These are phyloP conservation scores for Lamellibrachia satsuma DNA, from an alignment of 2,888 invertebrate genomes.

Conservation along the genomic window DNA sequence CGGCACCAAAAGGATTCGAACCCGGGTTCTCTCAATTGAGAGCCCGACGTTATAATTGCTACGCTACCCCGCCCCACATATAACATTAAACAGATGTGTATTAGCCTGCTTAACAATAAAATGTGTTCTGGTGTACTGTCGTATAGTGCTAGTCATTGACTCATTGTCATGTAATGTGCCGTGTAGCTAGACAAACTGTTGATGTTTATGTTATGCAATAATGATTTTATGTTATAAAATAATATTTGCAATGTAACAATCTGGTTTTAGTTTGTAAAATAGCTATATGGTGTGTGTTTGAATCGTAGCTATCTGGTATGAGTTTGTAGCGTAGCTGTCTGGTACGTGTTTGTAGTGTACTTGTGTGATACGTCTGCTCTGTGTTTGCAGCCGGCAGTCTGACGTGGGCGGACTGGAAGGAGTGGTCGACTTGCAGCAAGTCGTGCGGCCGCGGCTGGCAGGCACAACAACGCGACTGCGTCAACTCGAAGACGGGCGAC, in stretches of 20 bases:
- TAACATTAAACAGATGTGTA: no score
- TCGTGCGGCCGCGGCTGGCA: constrained; percentile 53
- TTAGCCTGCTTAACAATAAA: no score
- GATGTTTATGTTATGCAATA: no score
- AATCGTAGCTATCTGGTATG: background rate
- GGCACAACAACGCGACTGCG: constrained; percentile 48
- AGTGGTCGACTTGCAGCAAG: constrained; percentile 54
- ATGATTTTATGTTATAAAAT: no score
- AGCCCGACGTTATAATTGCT: no score
- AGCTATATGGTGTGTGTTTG: background rate
- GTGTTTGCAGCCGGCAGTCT: constrained; percentile 17
- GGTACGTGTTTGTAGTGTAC: background rate
- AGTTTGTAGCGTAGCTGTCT: background rate
- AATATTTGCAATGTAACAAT: background rate
- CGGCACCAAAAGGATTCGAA: no score
- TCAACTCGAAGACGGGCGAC: constrained; percentile 41
- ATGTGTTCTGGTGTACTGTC: no score
- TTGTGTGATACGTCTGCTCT: background rate
- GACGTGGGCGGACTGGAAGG: constrained; percentile 44
- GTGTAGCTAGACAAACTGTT: no score
- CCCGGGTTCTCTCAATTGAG: no score
- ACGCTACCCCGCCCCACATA: no score
- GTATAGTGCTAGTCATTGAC: no score
- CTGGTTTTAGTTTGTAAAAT: background rate
- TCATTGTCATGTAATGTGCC: no score